phyloP scores from a whole-genome alignment of 2,797 vertebrate species.

The Lophius americanus region DNA sequence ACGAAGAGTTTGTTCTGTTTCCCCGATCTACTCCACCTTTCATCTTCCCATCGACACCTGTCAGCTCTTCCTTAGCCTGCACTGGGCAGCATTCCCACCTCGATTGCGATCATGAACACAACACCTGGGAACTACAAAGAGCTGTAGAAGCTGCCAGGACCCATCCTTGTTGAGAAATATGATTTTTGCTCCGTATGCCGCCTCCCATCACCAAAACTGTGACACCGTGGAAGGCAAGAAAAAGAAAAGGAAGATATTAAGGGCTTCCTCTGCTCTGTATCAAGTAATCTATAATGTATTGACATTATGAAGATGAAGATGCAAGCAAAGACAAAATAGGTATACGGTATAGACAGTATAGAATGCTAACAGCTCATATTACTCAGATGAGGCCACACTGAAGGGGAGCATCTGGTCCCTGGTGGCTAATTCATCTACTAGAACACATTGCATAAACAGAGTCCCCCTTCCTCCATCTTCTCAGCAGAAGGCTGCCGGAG shows the following conservation, averaged over 20 bases:
- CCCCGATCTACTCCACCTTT: constrained; percentile 45
- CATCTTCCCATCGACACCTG: constrained; percentile 59
- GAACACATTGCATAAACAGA: constrained; percentile 48
- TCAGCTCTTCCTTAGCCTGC: constrained; percentile 35
- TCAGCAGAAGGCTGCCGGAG: constrained; percentile 51
- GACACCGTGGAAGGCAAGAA: constrained; percentile 16
- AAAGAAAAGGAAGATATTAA: constrained; percentile 8
- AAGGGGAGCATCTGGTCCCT: constrained; percentile 68
- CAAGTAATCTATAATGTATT: constrained; percentile 14
- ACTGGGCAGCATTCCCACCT: constrained; percentile 56
- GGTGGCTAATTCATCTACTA: constrained; percentile 62
- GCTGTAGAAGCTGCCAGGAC: constrained; percentile 49
- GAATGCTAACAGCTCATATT: constrained; percentile 51
- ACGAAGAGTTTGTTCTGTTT: constrained; percentile 54
- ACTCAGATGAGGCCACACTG: constrained; percentile 36
- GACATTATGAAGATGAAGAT: constrained; percentile 26
- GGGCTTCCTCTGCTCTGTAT: constrained; percentile 17
- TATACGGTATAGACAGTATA: not conserved
- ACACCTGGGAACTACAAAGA: constrained; percentile 63
- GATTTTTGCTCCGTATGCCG: constrained; percentile 11
- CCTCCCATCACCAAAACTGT: constrained; percentile 16
- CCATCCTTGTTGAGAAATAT: constrained; percentile 23
- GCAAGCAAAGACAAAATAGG: constrained; percentile 6
- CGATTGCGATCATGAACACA: constrained; percentile 51
- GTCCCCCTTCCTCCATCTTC: constrained; percentile 50